Base-by-base conservation (phyloP, 2,888 invertebrate genomes). In the Acleris sparsana region DNA sequence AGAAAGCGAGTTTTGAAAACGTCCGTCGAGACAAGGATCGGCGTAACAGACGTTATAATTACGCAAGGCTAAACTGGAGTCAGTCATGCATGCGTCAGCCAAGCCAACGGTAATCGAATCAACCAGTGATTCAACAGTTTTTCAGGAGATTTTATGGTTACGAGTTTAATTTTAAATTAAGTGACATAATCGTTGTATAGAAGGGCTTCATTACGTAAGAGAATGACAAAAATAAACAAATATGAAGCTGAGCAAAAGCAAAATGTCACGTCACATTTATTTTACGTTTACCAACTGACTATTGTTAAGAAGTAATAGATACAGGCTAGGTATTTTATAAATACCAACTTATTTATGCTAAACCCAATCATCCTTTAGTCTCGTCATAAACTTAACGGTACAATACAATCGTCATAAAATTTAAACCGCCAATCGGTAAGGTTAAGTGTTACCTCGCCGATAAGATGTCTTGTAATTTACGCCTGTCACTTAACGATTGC, bases 1-100 rank as follows among this genome's bases (percentile, higher is more conserved):
- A 72, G 76, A 76, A 76, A 75, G 75, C 70, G 70, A 72, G 68
- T 56, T 71, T 62, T 67, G 56, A 71, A 66, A 68, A 59, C 58
- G 55, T 52, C 67, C 62, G 61, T 17, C 43, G 53, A 43, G 52
- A 67, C 48, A 61, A 64, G 67, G 64, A 64, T 61, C 51, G 51
- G 53, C n/a, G 43, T 56, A 56, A 66, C 55, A 46, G 51, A n/a
- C 44, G 3, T 22, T 62, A 43, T 18, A 61, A 65, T 72, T 73
- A 71, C 73, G 71, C 75, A 73, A 74, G 43, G 18, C 65, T 63
- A 72, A 75, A 74, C 73, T 70, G 71, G 62, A 62, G 64, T 60
- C 70, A 69, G 69, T 73, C 72, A 71, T 71, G 71, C 70, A 69
- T 67, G 70, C 64, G 70, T 58, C 70, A 70, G 69, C 70, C 70